A percentile compares a stretch with the other conserved stretches of the same genome.
Conservation (phyloP, 2,888 invertebrate species). For the Pammene fasciana region DNA sequence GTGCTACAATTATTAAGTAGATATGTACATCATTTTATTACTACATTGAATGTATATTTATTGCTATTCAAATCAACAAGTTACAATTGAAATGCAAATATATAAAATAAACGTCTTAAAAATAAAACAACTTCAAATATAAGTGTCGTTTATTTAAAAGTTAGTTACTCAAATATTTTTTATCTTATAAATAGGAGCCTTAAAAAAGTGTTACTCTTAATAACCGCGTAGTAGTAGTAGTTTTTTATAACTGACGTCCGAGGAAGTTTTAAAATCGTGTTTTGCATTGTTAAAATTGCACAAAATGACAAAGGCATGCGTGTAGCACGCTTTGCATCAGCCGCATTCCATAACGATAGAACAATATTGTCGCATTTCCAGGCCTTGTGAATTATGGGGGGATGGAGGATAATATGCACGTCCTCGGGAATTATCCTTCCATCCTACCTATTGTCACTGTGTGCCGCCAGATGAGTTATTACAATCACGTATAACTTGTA, state of each 20-base stretch:
- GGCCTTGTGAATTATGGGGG: slow-evolving; percentile 32
- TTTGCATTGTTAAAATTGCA: neutral
- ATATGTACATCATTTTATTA: too few relatives aligned
- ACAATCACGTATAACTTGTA: slow-evolving; percentile 38
- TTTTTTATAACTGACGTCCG: neutral
- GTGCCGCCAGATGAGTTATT: slow-evolving; percentile 38
- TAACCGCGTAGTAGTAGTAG: neutral
- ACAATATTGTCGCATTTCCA: slow-evolving; percentile 41
- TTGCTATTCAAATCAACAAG: too few relatives aligned
- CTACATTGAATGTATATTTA: too few relatives aligned
- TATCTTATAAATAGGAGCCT: too few relatives aligned
- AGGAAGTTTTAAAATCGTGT: neutral
- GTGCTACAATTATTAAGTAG: too few relatives aligned
- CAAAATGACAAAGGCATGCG: slow-evolving; percentile 15
- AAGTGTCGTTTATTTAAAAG: too few relatives aligned
- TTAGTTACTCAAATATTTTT: too few relatives aligned
- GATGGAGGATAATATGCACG: slow-evolving; percentile 31
- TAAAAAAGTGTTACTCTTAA: too few relatives aligned
- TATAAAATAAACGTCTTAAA: too few relatives aligned
- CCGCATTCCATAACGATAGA: slow-evolving; percentile 31
- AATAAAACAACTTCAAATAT: too few relatives aligned
- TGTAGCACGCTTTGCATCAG: slow-evolving; percentile 28
- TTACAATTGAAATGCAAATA: too few relatives aligned
- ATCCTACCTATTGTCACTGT: slow-evolving; percentile 36
- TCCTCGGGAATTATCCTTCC: slow-evolving; percentile 33